Evolutionary conservation across 1,140 invertebrate genomes (phyloP).

Genomic region (Mactra quadrangularis): DNA sequence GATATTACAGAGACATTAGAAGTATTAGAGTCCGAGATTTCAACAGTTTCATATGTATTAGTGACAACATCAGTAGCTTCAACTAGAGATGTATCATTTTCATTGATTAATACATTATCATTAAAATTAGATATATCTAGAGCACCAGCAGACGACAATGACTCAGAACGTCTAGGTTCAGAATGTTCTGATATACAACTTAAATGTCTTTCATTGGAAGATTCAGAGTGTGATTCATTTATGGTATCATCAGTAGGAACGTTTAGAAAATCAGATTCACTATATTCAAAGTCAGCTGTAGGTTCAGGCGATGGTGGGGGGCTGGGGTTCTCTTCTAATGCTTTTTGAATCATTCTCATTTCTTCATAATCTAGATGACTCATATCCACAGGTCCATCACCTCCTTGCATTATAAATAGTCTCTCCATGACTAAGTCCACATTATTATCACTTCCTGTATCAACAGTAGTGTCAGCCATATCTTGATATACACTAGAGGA

Average conservation of each 20-base stretch:
- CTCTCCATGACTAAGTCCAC: slow-evolving; percentile 47
- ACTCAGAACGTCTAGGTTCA: too few species aligned
- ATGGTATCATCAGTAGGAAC: background rate
- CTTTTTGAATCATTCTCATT: slow-evolving; percentile 52
- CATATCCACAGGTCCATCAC: slow-evolving; percentile 7
- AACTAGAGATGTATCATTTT: too few species aligned
- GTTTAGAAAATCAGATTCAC: background rate
- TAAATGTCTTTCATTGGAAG: too few species aligned
- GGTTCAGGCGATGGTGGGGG: slow-evolving; percentile 27
- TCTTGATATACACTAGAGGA: background rate
- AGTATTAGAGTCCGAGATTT: too few species aligned
- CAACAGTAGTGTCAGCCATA: background rate
- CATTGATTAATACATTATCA: too few species aligned
- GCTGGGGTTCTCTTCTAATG: slow-evolving; percentile 46
- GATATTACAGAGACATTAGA: too few species aligned
- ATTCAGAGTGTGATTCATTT: background rate
- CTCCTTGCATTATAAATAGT: slow-evolving; percentile 31
- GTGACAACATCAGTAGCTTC: too few species aligned
- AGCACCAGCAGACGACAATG: too few species aligned
- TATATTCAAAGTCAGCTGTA: slow-evolving; percentile 1
- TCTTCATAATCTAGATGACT: slow-evolving; percentile 49
- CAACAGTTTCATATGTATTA: too few species aligned
- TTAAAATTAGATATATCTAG: too few species aligned
- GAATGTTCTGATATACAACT: too few species aligned
- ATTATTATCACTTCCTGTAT: slow-evolving; percentile 26